phyloP scores from a whole-genome alignment of 1,140 invertebrate genomes.

The Alviniconcha marisindica region DNA sequence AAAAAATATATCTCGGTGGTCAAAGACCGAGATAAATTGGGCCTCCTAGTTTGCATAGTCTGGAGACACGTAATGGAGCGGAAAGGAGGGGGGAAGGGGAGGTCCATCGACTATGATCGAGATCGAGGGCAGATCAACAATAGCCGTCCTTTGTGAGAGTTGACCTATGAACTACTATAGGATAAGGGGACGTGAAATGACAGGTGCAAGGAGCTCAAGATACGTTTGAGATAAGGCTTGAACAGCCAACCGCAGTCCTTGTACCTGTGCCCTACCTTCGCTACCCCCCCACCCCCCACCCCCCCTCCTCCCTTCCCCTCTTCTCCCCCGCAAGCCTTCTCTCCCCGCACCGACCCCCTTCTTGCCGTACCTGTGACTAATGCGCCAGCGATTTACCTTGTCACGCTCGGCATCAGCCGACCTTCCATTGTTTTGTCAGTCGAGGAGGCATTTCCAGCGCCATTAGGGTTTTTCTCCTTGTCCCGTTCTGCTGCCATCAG shows the following conservation, averaged over 20 bases:
- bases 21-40: too few species aligned
- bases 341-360: not conserved
- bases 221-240: not conserved
- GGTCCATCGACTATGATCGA: not conserved
- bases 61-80: not conserved
- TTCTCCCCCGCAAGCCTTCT: not conserved
- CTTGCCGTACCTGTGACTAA: slow-evolving; percentile 3
- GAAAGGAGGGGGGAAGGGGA: not conserved
- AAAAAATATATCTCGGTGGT: too few species aligned
- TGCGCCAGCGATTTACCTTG: slow-evolving; percentile 9
- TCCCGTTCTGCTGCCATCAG: too few species aligned
- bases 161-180: not conserved
- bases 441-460: too few species aligned
- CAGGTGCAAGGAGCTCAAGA: slow-evolving; percentile 13
- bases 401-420: not conserved
- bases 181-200: slow-evolving; percentile 15
- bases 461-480: too few species aligned
- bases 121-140: slow-evolving; percentile 13
- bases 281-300: not conserved
- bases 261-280: too few species aligned
- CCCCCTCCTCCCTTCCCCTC: not conserved
- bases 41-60: too few species aligned
- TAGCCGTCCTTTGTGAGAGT: slow-evolving; percentile 17
- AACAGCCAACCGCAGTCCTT: too few species aligned
- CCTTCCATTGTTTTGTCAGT: not conserved